These are phyloP conservation scores for Nectonema munidae DNA, from an alignment of 2,888 invertebrate species.

Conservation along the genomic window DNA sequence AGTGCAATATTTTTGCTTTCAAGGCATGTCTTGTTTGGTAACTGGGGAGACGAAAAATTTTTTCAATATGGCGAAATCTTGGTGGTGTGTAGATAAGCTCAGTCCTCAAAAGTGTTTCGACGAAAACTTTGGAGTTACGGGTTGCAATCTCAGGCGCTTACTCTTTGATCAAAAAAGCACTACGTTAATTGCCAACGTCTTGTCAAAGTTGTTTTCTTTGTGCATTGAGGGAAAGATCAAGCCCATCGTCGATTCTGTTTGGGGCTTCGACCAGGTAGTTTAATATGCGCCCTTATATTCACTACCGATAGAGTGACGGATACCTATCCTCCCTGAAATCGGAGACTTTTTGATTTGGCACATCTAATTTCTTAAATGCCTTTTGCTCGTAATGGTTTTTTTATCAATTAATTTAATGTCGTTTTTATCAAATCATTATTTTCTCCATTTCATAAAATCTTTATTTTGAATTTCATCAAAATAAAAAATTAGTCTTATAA, in stretches of 20 bases:
- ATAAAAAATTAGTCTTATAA: too few relatives aligned
- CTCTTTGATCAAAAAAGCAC: constrained; percentile 40
- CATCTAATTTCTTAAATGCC: too few relatives aligned
- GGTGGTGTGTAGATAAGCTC: constrained; percentile 71
- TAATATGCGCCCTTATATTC: too few relatives aligned
- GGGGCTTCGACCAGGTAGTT: constrained; percentile 52
- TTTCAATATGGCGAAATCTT: constrained; percentile 56
- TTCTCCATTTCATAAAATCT: too few relatives aligned
- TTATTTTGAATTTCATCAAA: too few relatives aligned
- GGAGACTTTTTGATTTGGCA: too few relatives aligned
- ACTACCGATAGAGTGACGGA: too few relatives aligned
- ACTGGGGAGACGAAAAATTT: constrained; percentile 63
- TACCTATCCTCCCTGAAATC: too few relatives aligned
- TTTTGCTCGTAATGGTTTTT: too few relatives aligned
- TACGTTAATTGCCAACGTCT: constrained; percentile 9
- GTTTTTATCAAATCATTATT: too few relatives aligned
- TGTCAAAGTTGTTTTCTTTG: constrained; percentile 37
- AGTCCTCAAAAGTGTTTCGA: constrained; percentile 55
- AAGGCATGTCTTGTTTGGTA: constrained; percentile 49
- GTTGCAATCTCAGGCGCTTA: constrained; percentile 47
- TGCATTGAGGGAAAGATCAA: constrained; percentile 46
- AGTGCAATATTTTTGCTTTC: neutral
- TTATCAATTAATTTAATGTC: too few relatives aligned
- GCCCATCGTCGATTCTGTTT: constrained; percentile 47
- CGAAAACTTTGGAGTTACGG: constrained; percentile 49